Conservation (phyloP, 2,113 vertebrate genomes). For the Albula goreensis region DNA sequence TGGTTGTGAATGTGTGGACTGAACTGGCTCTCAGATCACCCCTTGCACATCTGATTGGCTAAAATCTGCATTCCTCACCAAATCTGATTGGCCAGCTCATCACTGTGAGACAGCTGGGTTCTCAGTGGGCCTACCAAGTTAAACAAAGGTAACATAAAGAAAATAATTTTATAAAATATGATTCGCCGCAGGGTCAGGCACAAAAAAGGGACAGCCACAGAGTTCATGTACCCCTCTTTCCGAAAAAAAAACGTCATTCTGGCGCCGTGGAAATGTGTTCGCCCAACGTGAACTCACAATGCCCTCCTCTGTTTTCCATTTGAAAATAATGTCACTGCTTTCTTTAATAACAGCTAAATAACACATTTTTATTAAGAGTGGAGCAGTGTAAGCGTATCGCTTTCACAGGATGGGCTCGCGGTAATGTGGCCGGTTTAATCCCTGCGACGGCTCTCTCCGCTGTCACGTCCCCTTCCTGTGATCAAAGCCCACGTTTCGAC, state of each 20-base stretch:
- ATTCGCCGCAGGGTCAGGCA: not conserved
- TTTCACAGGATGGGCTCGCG: constrained; percentile 20
- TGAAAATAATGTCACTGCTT: not conserved
- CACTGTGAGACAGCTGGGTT: no score
- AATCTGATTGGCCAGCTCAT: no score
- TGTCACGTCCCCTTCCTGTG: constrained; percentile 40
- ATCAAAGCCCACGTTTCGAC: constrained; percentile 21
- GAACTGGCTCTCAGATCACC: no score
- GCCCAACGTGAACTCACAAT: not conserved
- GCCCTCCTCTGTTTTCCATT: not conserved
- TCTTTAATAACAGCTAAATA: not conserved
- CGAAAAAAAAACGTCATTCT: not conserved
- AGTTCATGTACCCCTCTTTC: not conserved
- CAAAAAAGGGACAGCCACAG: not conserved
- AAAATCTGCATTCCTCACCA: no score
- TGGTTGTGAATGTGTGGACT: no score
- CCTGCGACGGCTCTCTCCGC: constrained; percentile 36
- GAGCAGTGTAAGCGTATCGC: constrained; percentile 16
- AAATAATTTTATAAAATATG: no score
- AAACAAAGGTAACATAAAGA: no score
- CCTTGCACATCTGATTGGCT: no score
- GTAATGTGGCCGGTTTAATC: constrained; percentile 36
- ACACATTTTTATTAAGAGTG: constrained; percentile 28
- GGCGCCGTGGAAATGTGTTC: not conserved
- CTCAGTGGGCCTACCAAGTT: no score